Evolutionary conservation across 64 coral and sea anemone species (phyloP).

Genomic region (Stylophora pistillata): DNA sequence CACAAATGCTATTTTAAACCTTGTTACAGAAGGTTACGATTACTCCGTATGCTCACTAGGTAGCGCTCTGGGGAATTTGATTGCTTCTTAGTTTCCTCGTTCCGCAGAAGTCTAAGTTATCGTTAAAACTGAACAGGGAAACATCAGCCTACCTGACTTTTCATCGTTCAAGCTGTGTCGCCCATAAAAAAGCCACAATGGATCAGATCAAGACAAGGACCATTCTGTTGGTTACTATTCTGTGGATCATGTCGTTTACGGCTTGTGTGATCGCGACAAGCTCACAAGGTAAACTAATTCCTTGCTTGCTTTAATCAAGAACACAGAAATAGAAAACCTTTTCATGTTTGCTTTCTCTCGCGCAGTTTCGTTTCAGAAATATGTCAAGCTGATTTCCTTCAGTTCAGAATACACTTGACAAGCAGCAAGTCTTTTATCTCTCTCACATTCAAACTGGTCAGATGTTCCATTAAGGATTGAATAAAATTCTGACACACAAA

Average conservation of each 20-base stretch:
- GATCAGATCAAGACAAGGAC: not conserved
- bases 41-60: no score
- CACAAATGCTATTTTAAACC: no score
- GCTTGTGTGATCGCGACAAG: not conserved
- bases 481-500: not conserved
- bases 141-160: no score
- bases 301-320: not conserved
- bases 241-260: not conserved
- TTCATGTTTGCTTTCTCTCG: no score
- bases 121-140: no score
- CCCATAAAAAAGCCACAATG: not conserved
- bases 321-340: no score
- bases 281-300: not conserved
- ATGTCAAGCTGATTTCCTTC: not conserved
- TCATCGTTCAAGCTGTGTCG: no score
- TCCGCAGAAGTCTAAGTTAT: no score
- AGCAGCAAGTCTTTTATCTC: no score
- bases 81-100: no score
- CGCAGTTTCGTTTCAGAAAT: not conserved
- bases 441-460: not conserved
- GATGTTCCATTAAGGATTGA: not conserved
- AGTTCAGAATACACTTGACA: not conserved
- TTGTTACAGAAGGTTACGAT: no score
- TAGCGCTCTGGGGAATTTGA: no score
- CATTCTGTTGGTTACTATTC: not conserved